Percentiles rank a stretch among this genome's conserved stretches.
Evolutionary conservation across 2,113 vertebrate species (phyloP).

Genomic region (Lepidothrix coronata): DNA sequence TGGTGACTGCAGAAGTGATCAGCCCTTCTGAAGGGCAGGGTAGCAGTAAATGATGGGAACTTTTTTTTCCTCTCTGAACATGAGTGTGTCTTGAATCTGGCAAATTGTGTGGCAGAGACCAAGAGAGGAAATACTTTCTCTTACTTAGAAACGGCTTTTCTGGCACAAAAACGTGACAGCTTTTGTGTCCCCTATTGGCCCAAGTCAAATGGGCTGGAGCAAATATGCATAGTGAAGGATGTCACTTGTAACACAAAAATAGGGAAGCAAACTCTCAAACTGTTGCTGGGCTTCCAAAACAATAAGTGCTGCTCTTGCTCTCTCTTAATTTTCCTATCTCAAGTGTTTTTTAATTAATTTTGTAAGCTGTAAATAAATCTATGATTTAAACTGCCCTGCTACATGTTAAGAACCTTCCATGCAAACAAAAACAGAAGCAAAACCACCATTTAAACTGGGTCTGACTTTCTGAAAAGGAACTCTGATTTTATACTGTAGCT

Average conservation of each 20-base stretch:
- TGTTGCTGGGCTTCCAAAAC: neutral
- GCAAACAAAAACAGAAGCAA: neutral
- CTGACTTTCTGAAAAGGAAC: neutral
- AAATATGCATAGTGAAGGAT: neutral
- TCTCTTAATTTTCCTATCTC: neutral
- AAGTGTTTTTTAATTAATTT: neutral
- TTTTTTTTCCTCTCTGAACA: neutral
- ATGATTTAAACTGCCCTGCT: neutral
- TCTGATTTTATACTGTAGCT: slow-evolving; percentile 22
- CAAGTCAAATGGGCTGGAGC: neutral
- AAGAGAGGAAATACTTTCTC: neutral
- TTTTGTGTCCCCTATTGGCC: neutral
- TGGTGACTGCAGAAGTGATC: neutral
- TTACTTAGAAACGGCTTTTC: neutral
- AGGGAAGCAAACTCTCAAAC: neutral
- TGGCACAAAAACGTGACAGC: neutral
- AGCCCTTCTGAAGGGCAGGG: neutral
- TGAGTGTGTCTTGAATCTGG: neutral
- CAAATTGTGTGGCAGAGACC: neutral
- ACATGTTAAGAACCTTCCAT: neutral
- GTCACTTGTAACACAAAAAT: neutral
- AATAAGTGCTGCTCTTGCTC: neutral
- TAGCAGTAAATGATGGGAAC: neutral
- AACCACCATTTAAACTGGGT: neutral
- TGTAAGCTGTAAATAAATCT: neutral